These are phyloP conservation scores for Phymanthus crucifer DNA, from an alignment of 92 coral and sea anemone genomes.

Conservation along the genomic window DNA sequence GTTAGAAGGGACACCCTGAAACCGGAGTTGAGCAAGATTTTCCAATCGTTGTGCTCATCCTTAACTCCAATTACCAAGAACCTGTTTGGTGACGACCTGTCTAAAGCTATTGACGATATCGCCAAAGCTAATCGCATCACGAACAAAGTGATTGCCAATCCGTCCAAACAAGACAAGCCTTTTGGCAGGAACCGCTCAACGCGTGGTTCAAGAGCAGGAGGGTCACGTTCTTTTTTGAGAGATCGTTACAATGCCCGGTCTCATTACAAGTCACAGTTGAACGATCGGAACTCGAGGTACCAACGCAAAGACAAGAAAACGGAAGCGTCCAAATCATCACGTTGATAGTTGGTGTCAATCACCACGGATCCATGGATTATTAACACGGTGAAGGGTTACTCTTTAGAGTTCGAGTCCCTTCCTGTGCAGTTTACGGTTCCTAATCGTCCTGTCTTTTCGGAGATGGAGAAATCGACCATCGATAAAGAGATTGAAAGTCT, in stretches of 20 bases:
- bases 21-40: no score
- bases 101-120: no score
- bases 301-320: background rate
- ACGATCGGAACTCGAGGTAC: background rate
- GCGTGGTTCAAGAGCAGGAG: background rate
- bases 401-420: background rate
- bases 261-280: background rate
- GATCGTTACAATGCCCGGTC: background rate
- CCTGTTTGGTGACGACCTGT: conserved; percentile 63
- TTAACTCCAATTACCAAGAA: conserved; percentile 31
- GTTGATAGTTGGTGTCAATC: background rate
- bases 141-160: conserved; percentile 31
- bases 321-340: background rate
- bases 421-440: background rate
- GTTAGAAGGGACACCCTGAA: background rate
- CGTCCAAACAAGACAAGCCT: background rate
- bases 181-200: background rate
- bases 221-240: background rate
- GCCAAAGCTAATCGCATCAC: conserved; percentile 42
- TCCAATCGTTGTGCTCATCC: conserved; percentile 53
- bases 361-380: conserved; percentile 22
- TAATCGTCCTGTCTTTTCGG: background rate
- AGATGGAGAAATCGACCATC: no score
- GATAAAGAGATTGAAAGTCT: background rate
- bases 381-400: background rate